Percentiles rank a stretch among this genome's conserved stretches.
Conservation (phyloP, 2,888 invertebrate genomes). For the Orchesellides sinensis region DNA sequence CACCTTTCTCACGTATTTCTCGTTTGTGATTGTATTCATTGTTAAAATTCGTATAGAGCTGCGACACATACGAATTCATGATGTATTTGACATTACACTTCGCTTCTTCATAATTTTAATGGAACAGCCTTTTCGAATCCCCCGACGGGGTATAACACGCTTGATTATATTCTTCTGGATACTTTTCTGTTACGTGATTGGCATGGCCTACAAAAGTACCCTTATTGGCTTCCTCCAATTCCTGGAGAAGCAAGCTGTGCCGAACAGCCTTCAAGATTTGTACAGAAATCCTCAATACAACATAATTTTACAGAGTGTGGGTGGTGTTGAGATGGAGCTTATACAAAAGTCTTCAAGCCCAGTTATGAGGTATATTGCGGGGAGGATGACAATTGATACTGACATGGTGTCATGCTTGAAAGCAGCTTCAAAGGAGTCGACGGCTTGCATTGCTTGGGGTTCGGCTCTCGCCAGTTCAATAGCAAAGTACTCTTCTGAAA, state of each 20-base stretch:
- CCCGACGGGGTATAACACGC: not conserved
- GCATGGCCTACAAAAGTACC: constrained; percentile 52
- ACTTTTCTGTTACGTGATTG: constrained; percentile 48
- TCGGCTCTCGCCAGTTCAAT: not conserved
- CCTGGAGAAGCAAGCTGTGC: constrained; percentile 7
- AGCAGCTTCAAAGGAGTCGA: not conserved
- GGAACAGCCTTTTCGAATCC: not conserved
- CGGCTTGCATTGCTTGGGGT: constrained; percentile 27
- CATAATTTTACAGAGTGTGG: constrained; percentile 36
- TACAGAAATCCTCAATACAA: constrained; percentile 6
- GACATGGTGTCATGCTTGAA: not conserved
- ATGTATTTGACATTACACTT: not conserved
- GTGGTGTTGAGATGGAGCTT: constrained; percentile 47
- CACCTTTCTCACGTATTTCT: constrained; percentile 11
- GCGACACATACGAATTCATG: not conserved
- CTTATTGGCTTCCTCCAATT: constrained; percentile 50
- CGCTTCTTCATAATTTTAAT: constrained; percentile 5
- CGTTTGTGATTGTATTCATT: not conserved
- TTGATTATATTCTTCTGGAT: constrained; percentile 17
- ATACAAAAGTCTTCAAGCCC: constrained; percentile 24
- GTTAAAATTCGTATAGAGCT: not conserved
- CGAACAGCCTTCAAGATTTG: constrained; percentile 36
- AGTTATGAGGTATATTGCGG: constrained; percentile 20
- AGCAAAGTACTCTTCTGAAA: constrained; percentile 4
- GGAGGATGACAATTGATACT: constrained; percentile 1